Conservation (phyloP, 2,797 vertebrate genomes). For the Epinephelus awoara region DNA sequence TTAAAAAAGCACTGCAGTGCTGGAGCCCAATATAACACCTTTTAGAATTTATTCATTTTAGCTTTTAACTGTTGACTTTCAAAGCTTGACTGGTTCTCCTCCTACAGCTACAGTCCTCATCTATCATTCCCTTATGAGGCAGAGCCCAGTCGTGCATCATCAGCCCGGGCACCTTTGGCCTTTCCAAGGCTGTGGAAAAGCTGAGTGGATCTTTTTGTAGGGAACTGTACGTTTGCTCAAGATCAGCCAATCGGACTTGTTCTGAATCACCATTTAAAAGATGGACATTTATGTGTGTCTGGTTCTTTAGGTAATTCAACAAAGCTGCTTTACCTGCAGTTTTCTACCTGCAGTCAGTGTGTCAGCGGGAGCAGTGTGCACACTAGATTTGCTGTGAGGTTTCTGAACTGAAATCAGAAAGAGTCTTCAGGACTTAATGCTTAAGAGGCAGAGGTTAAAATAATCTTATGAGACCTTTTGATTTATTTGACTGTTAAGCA, state of each 20-base stretch:
- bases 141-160: slow-evolving; percentile 35
- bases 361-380: neutral
- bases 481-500: neutral
- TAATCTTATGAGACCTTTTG: neutral
- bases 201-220: slow-evolving; percentile 43
- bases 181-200: slow-evolving; percentile 45
- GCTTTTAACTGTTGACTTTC: slow-evolving; percentile 47
- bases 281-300: slow-evolving; percentile 1
- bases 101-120: slow-evolving; percentile 31
- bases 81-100: slow-evolving; percentile 31
- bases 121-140: slow-evolving; percentile 46
- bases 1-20: slow-evolving; percentile 2
- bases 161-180: slow-evolving; percentile 39
- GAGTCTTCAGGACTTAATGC: neutral
- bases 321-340: neutral
- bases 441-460: neutral
- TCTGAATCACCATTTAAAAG: slow-evolving; percentile 12
- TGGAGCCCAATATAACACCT: neutral
- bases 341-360: neutral
- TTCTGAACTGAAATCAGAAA: neutral
- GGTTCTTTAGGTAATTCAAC: neutral
- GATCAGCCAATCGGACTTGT: slow-evolving; percentile 10
- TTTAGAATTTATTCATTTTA: slow-evolving; percentile 20
- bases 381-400: neutral
- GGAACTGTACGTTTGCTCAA: slow-evolving; percentile 21